phyloP scores from a whole-genome alignment of 2,113 vertebrate species.

The Polyodon spathula region DNA sequence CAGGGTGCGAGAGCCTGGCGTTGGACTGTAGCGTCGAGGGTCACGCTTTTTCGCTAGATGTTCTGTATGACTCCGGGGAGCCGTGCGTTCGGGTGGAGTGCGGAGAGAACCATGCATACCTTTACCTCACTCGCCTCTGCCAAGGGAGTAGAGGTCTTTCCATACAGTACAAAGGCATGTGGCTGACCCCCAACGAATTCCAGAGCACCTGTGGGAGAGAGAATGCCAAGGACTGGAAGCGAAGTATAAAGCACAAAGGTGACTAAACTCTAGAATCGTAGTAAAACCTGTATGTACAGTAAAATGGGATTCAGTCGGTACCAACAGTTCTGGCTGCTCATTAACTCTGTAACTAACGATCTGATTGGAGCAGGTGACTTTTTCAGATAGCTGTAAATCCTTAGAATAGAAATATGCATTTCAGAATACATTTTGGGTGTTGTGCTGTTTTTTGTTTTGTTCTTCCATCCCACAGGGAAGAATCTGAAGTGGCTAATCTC shows the following conservation, averaged over 20 bases:
- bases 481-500: background rate
- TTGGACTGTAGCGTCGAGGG: too few relatives aligned
- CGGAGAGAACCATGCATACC: slow-evolving; percentile 63
- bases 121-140: slow-evolving; percentile 66
- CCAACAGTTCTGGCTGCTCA: too few relatives aligned
- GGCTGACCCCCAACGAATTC: slow-evolving; percentile 70
- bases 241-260: slow-evolving; percentile 70
- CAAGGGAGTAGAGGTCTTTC: slow-evolving; percentile 68
- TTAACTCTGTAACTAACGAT: too few relatives aligned
- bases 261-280: background rate
- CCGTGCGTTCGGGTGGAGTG: slow-evolving; percentile 72
- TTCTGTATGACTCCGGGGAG: slow-evolving; percentile 49
- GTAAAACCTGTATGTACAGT: too few relatives aligned
- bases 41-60: background rate
- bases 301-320: too few relatives aligned
- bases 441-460: background rate
- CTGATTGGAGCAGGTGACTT: too few relatives aligned
- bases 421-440: background rate
- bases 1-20: too few relatives aligned
- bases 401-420: too few relatives aligned
- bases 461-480: background rate
- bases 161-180: slow-evolving; percentile 66
- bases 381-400: too few relatives aligned
- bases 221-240: slow-evolving; percentile 69
- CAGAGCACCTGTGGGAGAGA: slow-evolving; percentile 70